phyloP scores from a whole-genome alignment of 23 tunicate genomes.

The Diplosoma virens region DNA sequence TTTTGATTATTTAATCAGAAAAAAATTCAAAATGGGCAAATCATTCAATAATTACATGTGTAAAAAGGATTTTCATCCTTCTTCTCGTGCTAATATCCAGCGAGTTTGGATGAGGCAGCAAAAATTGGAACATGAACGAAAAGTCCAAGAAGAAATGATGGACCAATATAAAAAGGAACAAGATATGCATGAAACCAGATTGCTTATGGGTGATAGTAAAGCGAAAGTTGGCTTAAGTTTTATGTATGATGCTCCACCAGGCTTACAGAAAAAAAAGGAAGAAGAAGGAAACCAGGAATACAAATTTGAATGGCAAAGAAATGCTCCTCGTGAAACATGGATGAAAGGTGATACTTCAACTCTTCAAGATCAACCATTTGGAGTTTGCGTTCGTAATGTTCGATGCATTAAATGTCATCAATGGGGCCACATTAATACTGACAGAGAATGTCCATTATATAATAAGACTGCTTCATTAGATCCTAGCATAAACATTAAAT shows the following conservation, averaged over 20 bases:
- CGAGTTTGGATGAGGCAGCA: conserved; percentile 99
- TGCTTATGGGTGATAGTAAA: conserved; percentile 98
- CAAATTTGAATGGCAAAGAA: conserved; percentile 98
- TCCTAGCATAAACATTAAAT: conserved; percentile 57
- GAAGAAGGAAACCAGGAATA: conserved; percentile 75
- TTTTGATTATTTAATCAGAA: too few relatives aligned
- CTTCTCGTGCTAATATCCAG: conserved; percentile 90
- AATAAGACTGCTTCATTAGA: conserved; percentile 91
- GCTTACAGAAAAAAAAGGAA: conserved; percentile 71
- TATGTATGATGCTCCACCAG: conserved; percentile 99
- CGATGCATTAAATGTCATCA: conserved; percentile 97
- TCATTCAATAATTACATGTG: conserved; percentile 98
- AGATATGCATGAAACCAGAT: conserved; percentile 97
- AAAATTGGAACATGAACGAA: conserved; percentile 79
- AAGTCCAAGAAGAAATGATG: conserved; percentile 91
- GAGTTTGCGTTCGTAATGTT: conserved; percentile 93
- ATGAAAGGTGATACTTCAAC: conserved; percentile 88
- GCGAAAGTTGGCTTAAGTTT: conserved; percentile 99
- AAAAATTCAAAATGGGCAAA: too few relatives aligned
- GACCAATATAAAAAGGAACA: conserved; percentile 93
- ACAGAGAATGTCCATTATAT: conserved; percentile 91
- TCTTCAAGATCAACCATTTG: conserved; percentile 95
- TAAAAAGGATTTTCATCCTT: conserved; percentile 98
- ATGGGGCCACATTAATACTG: conserved; percentile 99
- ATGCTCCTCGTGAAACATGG: conserved; percentile 96